Base-by-base conservation (phyloP, 2,113 vertebrate species). In the Sylvietta virens region DNA sequence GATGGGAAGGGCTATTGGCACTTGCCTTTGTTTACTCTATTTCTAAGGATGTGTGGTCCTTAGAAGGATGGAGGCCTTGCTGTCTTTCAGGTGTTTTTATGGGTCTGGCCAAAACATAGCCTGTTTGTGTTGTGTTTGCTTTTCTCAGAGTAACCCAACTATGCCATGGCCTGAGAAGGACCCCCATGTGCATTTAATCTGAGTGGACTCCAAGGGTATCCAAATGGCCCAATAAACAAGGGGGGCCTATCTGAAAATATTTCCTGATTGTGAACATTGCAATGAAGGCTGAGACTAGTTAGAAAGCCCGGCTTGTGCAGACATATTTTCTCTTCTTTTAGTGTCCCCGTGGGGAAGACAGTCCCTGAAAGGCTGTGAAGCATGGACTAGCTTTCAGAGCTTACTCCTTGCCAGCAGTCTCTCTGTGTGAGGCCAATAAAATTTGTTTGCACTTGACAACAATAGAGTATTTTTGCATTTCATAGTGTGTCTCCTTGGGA, bases 371-470 rank as follows among this genome's bases (percentile, higher is more conserved):
- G 58, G 47, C 76, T 92, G 47, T 93, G 90, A 83, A 93, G 82
- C 56, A 62, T 60, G 64, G 82, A 86, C 64, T 86, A 79, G 39
- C 88, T 92, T 90, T 94, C 90, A 56, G 92, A 86, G 51, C 56
- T 95, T 74, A 18, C 47, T 95, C 67, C 54, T 90, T 95, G 95
- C 92, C 96, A 97, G 79, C 92, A 96, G 76, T 19, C 40, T 92
- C 94, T 73, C 86, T 86, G 88, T 94, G 88, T 97, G 94, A 94
- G 92, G 88, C 86, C 82, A 94, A 78, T 86, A 92, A 95, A 93
- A 95, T 93, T 92, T 90, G 90, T 88, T 95, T 94, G 86, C 94
- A 93, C 71, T 97, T 92, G 82, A 96, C 94, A 97, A 94, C 95
- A 94, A 93, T 88, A 44, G 79, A 93, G 76, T 95, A 83, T 83